phyloP scores from a whole-genome alignment of 1,140 invertebrate species.

The Stenopsyche tienmushanensis region DNA sequence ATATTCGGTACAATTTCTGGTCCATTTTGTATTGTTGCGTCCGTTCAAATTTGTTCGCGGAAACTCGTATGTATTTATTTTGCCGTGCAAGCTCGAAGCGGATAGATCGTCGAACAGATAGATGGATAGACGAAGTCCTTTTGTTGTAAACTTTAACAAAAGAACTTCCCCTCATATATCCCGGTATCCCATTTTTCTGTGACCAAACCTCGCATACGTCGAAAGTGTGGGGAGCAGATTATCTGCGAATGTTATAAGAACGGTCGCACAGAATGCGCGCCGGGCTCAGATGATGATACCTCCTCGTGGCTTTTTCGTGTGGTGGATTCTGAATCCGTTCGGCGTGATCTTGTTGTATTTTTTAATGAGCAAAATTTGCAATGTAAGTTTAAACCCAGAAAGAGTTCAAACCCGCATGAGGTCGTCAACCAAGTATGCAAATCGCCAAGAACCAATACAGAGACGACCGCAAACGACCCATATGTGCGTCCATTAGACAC shows the following conservation, averaged over 20 bases:
- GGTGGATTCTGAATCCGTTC: background rate
- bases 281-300: background rate
- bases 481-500: conserved; percentile 4
- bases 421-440: conserved; percentile 29
- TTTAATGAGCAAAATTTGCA: conserved; percentile 7
- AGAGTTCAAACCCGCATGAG: conserved; percentile 39
- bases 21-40: no score
- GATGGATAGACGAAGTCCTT: conserved; percentile 20
- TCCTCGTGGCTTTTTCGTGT: background rate
- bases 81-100: no score
- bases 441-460: conserved; percentile 13
- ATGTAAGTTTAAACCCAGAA: conserved; percentile 32
- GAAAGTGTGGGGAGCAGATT: conserved; percentile 21
- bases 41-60: no score
- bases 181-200: conserved; percentile 15
- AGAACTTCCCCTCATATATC: conserved; percentile 15
- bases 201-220: conserved; percentile 14
- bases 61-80: no score
- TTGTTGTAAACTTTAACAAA: conserved; percentile 24
- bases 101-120: conserved; percentile 9
- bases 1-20: no score
- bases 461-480: conserved; percentile 22
- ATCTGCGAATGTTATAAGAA: conserved; percentile 1
- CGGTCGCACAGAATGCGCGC: background rate
- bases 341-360: background rate